Evolutionary conservation across 2,113 vertebrate species (phyloP), one percentile per base, ranked within the genome.

Genomic region (Empidonax traillii): DNA sequence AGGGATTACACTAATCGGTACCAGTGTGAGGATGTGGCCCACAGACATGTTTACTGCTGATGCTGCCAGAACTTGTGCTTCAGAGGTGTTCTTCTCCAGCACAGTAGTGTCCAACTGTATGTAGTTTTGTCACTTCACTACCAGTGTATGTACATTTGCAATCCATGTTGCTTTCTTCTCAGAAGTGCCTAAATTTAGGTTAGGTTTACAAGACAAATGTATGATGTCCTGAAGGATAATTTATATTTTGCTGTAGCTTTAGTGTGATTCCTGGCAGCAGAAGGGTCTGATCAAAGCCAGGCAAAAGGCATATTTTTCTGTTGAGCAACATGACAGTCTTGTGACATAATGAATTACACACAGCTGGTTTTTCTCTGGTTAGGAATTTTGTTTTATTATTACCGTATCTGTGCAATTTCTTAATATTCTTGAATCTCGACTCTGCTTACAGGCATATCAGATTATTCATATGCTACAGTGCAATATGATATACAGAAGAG

Each of bases 321-420:
- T 74, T 79, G 61, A 43, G 80, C 41, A 55, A 21, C 30, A 47
- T 78, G 96, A 94, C 68, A 82, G 41, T 31, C 62, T 91, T 79
- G 59, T 96, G 88, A 93, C 89, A 96, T 97, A 96, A 98, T 95
- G 84, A 97, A 96, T 94, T 96, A 87, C 67, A 49, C 55, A 79
- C 87, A 96, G 65, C 27, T 94, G 92, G 0, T 75, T 97, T 96
- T 92, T 96, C 90, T 96, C 72, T 85, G 94, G 81, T 93, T 94
- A 62, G 52, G 51, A 79, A 79, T 89, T 96, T 53, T 86, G 55
- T 63, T 90, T 82, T 77, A 71, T 94, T 96, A 84, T 97, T 83
- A 55, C 62, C 79, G 14, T 95, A 77, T 79, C 78, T 81, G 22
- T 95, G 73, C 3, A 5, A 33, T 87, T 95, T 89, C 88, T 96